A percentile compares a stretch with the other conserved stretches of the same genome.
These are phyloP conservation scores for Catostylus mosaicus DNA, from an alignment of 30 jellyfish, hydroid and myxozoan species.

Conservation along the genomic window DNA sequence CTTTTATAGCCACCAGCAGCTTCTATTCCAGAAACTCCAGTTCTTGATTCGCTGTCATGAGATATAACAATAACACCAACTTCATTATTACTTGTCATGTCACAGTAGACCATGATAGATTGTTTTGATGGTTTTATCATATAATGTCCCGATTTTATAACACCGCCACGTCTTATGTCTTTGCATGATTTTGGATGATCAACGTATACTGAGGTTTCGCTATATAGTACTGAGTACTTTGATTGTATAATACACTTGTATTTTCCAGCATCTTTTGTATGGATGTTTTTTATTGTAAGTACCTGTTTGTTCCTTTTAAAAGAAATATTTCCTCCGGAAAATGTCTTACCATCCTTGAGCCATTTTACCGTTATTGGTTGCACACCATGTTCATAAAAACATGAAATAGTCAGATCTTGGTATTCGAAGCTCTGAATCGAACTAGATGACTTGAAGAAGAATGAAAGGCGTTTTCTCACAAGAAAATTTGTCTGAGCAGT, in stretches of 20 bases:
- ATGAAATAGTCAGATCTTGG: background rate
- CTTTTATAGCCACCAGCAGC: constrained; percentile 5
- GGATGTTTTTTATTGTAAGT: background rate
- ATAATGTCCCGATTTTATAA: constrained; percentile 12
- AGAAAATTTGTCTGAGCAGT: background rate
- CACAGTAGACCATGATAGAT: constrained; percentile 32
- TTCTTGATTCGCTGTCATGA: constrained; percentile 58
- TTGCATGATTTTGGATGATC: background rate
- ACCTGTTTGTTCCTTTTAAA: background rate
- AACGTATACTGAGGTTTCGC: background rate
- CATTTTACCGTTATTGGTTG: constrained; percentile 19
- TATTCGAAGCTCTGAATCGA: background rate
- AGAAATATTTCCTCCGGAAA: background rate
- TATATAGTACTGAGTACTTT: background rate
- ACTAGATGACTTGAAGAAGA: constrained; percentile 12
- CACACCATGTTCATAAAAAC: constrained; percentile 18
- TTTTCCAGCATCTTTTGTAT: background rate
- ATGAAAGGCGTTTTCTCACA: constrained; percentile 11
- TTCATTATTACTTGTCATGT: constrained; percentile 29
- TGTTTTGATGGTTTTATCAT: background rate
- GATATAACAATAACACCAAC: constrained; percentile 43
- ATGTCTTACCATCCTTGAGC: constrained; percentile 4
- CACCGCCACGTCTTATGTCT: constrained; percentile 10
- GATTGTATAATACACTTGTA: constrained; percentile 21
- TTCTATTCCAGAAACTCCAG: constrained; percentile 29